Percentiles rank a stretch among this genome's conserved stretches.
Conservation (phyloP, 2,113 vertebrate species). For the Forbesichthys agassizii region DNA sequence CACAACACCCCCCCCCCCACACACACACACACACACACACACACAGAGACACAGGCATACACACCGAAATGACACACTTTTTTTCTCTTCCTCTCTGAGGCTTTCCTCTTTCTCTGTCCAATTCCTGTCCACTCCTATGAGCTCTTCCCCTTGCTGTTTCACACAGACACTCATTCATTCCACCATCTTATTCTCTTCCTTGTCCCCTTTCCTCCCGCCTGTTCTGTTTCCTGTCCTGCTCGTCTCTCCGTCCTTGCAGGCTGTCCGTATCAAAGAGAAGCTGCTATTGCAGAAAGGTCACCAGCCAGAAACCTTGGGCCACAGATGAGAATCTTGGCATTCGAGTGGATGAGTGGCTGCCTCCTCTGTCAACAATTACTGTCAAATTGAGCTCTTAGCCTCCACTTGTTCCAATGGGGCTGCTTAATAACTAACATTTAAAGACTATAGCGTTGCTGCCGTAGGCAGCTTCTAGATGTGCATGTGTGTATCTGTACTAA, state of each 20-base stretch:
- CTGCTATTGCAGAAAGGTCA: constrained; percentile 22
- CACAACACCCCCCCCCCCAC: too few relatives aligned
- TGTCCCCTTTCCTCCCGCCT: constrained; percentile 11
- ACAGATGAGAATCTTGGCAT: background rate
- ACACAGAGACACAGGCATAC: too few relatives aligned
- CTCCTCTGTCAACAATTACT: too few relatives aligned
- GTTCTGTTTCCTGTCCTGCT: background rate
- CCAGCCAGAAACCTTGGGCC: constrained; percentile 2
- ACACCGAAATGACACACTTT: background rate
- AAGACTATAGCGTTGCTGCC: background rate
- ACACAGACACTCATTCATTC: constrained; percentile 26
- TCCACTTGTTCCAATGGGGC: background rate
- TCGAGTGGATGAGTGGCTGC: too few relatives aligned
- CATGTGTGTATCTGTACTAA: background rate
- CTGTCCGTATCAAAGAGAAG: constrained; percentile 20
- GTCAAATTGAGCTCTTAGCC: background rate
- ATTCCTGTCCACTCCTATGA: constrained; percentile 2
- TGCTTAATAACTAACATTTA: background rate
- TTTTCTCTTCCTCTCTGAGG: background rate
- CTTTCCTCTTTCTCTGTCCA: constrained; percentile 8
- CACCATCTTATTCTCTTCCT: constrained; percentile 18
- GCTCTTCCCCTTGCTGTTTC: constrained; percentile 5
- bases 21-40: too few relatives aligned
- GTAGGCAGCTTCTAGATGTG: background rate
- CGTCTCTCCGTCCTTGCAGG: constrained; percentile 9